Evolutionary conservation across 2,888 invertebrate genomes (phyloP).

Genomic region (Xylota sylvarum): DNA sequence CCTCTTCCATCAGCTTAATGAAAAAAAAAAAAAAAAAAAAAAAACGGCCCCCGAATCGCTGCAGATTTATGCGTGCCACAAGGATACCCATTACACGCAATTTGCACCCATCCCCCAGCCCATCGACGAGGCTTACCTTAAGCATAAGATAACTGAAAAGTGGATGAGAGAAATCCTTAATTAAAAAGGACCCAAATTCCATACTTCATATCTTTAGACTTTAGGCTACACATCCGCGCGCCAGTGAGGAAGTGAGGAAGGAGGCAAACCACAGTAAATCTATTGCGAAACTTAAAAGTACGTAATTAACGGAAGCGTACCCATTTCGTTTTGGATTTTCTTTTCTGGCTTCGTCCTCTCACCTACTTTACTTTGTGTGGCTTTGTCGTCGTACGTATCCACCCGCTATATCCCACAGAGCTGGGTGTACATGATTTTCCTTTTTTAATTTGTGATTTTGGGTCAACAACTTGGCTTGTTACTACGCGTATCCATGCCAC

Average conservation of each 20-base stretch:
- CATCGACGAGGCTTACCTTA: background rate
- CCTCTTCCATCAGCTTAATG: constrained; percentile 58
- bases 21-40: too few species aligned
- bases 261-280: constrained; percentile 44
- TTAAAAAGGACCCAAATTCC: constrained; percentile 71
- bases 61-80: constrained; percentile 60
- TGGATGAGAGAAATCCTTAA: constrained; percentile 58
- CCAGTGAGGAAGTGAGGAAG: background rate
- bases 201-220: constrained; percentile 35
- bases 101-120: constrained; percentile 7
- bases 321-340: constrained; percentile 37
- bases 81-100: constrained; percentile 67
- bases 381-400: constrained; percentile 38
- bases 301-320: constrained; percentile 72
- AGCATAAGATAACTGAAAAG: constrained; percentile 24
- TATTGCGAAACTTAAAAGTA: constrained; percentile 63
- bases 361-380: constrained; percentile 44
- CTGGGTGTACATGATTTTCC: constrained; percentile 44
- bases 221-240: constrained; percentile 46
- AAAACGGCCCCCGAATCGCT: constrained; percentile 48
- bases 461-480: constrained; percentile 76
- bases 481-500: constrained; percentile 72
- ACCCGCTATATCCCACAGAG: background rate
- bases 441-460: constrained; percentile 75
- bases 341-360: constrained; percentile 34